Base-by-base conservation (phyloP, 2,888 invertebrate species). In the Pomacea canaliculata region DNA sequence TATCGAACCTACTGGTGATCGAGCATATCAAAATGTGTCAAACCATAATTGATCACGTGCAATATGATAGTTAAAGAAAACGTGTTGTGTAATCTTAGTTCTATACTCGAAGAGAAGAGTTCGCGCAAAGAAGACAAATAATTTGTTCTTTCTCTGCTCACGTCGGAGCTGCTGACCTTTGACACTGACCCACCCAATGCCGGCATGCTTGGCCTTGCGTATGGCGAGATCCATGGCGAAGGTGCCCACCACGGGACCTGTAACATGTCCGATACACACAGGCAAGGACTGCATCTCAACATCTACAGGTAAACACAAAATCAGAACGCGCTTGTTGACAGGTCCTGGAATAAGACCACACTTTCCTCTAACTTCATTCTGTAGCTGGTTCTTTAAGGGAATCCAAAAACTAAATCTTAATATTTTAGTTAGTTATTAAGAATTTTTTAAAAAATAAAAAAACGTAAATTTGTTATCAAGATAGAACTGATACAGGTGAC, bases 161-260 rank as follows among this genome's bases (percentile, higher is more conserved):
- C 16, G 16, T 56, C 3, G 51, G 51, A 56, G 51, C 51, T 56
- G 65, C 80, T 88, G 89, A 94, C 95, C 94, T 91, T 94, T 94
- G 0, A 95, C 95, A 23, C 94, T 93, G 0, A 97, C 96, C 94
- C 95, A 94, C 73, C 96, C 96, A 12, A 97, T 94, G 0, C 97
- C 96, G 13, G 94, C 93, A 27, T 93, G 92, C 84, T 94, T 93
- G 0, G 96, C 96, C 86, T 97, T 97, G 82, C 93, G 92, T 13
- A 97, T 95, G 7, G 97, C 97, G 78, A 96, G 87, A 70, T 91
- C 88, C 85, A 91, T 92, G 82, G 90, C 91, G 81, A 91, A 92
- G 78, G 90, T 90, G 2, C 90, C 90, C 51, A 91, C 89, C 27
- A 89, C 87, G 16, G 89, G 89, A 51, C 90, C 88, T 87, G 78